phyloP scores from a whole-genome alignment of 1,140 invertebrate species.

The Drosophila saltans region DNA sequence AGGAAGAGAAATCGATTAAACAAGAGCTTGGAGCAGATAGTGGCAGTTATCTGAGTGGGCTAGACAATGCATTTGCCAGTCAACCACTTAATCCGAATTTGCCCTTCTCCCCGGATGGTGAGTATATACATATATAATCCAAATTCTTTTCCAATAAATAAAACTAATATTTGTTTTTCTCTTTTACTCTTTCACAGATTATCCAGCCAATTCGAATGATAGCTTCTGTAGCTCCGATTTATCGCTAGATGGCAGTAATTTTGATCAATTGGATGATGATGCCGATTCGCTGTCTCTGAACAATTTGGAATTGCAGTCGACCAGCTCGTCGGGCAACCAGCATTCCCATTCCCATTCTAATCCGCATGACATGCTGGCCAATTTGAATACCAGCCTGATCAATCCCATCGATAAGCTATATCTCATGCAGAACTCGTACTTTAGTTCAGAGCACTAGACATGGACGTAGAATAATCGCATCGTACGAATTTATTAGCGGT shows the following conservation, averaged over 20 bases:
- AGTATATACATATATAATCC: conserved; percentile 62
- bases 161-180: background rate
- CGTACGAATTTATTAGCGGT: conserved; percentile 81
- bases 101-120: conserved; percentile 94
- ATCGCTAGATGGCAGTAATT: conserved; percentile 92
- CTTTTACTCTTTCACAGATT: conserved; percentile 86
- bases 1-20: conserved; percentile 89
- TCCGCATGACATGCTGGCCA: conserved; percentile 84
- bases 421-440: conserved; percentile 98
- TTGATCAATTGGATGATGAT: conserved; percentile 90
- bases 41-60: conserved; percentile 85
- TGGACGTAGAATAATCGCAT: conserved; percentile 8
- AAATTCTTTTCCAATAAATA: background rate
- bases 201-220: conserved; percentile 92
- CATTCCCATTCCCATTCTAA: conserved; percentile 83
- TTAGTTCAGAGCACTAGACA: conserved; percentile 84
- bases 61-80: conserved; percentile 87
- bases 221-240: conserved; percentile 95
- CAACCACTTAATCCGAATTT: conserved; percentile 94
- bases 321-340: conserved; percentile 84
- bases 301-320: conserved; percentile 87
- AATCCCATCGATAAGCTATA: conserved; percentile 99
- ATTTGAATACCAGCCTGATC: conserved; percentile 87
- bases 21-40: conserved; percentile 86
- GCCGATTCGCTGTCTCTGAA: conserved; percentile 90